Conservation (phyloP, 2,888 invertebrate genomes). For the Drosophila hamatofila region DNA sequence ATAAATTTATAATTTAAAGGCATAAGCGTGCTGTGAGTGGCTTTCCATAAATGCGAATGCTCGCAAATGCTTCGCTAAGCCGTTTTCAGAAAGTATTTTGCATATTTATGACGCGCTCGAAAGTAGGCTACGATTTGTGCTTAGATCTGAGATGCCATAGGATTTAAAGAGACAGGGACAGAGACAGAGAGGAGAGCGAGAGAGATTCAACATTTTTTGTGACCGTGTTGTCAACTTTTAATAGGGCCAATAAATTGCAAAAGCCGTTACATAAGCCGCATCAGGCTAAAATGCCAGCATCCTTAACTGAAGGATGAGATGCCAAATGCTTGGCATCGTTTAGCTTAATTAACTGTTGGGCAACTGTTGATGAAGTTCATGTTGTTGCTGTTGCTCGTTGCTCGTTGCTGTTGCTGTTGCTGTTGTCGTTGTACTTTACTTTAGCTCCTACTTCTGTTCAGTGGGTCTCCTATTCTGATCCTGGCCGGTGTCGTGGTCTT, state of each 20-base stretch:
- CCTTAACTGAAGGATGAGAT: constrained; percentile 38
- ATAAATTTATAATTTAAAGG: constrained; percentile 32
- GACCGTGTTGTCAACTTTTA: constrained; percentile 50
- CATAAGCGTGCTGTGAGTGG: constrained; percentile 29
- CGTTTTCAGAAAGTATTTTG: constrained; percentile 42
- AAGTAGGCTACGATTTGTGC: constrained; percentile 62
- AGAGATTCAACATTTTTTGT: constrained; percentile 21
- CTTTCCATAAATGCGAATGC: constrained; percentile 19
- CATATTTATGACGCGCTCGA: constrained; percentile 61
- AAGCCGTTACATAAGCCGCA: constrained; percentile 43
- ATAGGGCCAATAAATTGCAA: constrained; percentile 65
- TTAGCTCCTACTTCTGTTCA: background rate
- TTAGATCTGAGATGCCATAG: constrained; percentile 13
- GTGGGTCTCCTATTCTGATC: background rate
- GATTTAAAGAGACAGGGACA: background rate
- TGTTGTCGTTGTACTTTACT: constrained; percentile 23
- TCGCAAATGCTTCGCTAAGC: constrained; percentile 27
- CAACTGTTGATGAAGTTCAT: constrained; percentile 68
- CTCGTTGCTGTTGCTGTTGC: constrained; percentile 2
- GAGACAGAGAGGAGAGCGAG: background rate
- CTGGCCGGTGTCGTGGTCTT: constrained; percentile 19
- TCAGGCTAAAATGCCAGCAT: constrained; percentile 22
- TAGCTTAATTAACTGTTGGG: constrained; percentile 71
- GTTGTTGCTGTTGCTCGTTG: constrained; percentile 8
- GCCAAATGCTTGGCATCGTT: constrained; percentile 58